phyloP scores from a whole-genome alignment of 2,113 vertebrate genomes.

The Campylomormyrus tamandua region DNA sequence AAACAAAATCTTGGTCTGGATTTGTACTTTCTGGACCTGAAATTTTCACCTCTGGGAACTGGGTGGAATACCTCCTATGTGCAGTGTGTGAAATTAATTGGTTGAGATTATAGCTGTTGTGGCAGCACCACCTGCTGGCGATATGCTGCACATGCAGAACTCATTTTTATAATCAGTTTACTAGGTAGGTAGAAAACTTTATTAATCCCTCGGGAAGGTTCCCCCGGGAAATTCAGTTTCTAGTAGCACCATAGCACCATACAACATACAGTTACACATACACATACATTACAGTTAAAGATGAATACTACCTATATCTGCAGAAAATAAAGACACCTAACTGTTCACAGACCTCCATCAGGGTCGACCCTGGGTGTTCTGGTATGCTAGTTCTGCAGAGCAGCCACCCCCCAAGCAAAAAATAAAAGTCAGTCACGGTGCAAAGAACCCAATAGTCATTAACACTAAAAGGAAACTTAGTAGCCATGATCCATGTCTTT shows the following conservation, averaged over 20 bases:
- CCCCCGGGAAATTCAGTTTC: too few species aligned
- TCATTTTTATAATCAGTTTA: neutral
- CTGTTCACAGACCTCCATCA: neutral
- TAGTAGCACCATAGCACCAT: too few species aligned
- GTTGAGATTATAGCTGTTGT: neutral
- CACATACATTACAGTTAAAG: too few species aligned
- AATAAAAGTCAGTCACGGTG: neutral
- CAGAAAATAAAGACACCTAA: neutral
- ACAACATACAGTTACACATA: too few species aligned
- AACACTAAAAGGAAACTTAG: neutral
- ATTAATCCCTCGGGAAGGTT: too few species aligned
- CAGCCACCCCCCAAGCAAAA: neutral
- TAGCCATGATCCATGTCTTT: neutral
- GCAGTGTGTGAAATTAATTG: neutral
- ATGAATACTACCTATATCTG: neutral
- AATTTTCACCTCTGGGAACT: neutral
- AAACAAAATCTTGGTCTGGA: too few species aligned
- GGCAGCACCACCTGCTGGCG: neutral
- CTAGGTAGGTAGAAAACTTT: neutral
- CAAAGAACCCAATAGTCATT: neutral
- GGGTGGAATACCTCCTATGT: neutral
- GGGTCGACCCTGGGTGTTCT: neutral
- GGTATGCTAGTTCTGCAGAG: neutral
- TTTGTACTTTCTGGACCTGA: too few species aligned
- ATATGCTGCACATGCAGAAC: neutral